Evolutionary conservation across 2,797 vertebrate genomes (phyloP).

Genomic region (Sebastiscus albofasciatus): DNA sequence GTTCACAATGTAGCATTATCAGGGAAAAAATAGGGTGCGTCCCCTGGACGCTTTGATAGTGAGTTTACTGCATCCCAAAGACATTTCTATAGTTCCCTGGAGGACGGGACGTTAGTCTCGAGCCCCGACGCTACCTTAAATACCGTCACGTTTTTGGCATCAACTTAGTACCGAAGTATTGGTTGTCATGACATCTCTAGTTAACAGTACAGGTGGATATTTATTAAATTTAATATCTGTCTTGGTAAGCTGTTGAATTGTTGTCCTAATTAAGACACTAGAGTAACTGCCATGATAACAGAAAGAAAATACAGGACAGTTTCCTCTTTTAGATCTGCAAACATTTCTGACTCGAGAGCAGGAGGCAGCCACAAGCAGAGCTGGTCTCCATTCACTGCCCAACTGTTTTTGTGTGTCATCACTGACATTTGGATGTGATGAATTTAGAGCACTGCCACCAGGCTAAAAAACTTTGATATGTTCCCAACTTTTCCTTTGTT

Average conservation of each 20-base stretch:
- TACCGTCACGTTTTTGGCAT: too few species aligned
- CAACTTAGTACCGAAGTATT: too few species aligned
- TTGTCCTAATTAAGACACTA: not conserved
- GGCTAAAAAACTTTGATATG: slow-evolving; percentile 29
- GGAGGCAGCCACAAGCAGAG: slow-evolving; percentile 45
- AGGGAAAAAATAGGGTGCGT: too few species aligned
- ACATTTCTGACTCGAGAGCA: slow-evolving; percentile 41
- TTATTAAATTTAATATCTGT: not conserved
- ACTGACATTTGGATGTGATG: slow-evolving; percentile 61
- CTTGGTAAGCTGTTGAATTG: not conserved
- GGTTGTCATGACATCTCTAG: not conserved
- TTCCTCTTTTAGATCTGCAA: slow-evolving; percentile 44
- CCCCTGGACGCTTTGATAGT: too few species aligned
- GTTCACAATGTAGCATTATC: too few species aligned
- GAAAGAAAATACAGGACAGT: not conserved
- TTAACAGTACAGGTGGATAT: not conserved
- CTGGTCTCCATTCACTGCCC: slow-evolving; percentile 30
- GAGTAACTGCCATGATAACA: not conserved
- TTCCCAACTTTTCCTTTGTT: slow-evolving; percentile 44
- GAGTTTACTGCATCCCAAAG: too few species aligned
- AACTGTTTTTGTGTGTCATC: slow-evolving; percentile 64
- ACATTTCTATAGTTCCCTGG: too few species aligned
- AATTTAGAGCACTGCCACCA: slow-evolving; percentile 39
- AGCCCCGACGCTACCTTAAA: too few species aligned
- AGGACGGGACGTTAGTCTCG: too few species aligned